Evolutionary conservation across 1,140 invertebrate species (phyloP).

Genomic region (Drosophila orosa): DNA sequence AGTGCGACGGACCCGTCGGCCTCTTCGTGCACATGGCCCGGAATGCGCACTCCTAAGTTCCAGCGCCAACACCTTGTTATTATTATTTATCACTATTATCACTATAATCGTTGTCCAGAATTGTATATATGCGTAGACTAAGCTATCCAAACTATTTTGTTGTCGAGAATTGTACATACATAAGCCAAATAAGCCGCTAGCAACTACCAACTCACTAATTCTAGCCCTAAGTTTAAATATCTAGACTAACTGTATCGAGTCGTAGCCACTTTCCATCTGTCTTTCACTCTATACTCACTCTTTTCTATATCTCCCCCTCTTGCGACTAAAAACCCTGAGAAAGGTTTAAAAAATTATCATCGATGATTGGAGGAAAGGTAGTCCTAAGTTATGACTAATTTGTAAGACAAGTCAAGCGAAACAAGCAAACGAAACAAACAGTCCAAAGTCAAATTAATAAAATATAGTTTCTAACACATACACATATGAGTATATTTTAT

Average conservation of each 20-base stretch:
- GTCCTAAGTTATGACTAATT: constrained; percentile 48
- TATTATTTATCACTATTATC: constrained; percentile 68
- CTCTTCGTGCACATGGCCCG: constrained; percentile 97
- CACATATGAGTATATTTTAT: constrained; percentile 21
- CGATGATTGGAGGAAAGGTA: constrained; percentile 38
- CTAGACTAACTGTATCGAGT: constrained; percentile 32
- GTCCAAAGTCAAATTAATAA: constrained; percentile 78
- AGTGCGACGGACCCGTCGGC: constrained; percentile 91
- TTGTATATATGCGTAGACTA: constrained; percentile 75
- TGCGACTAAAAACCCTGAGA: constrained; percentile 66
- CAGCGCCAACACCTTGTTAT: constrained; percentile 52
- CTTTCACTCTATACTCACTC: constrained; percentile 6
- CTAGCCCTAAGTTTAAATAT: constrained; percentile 59
- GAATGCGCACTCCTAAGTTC: constrained; percentile 89
- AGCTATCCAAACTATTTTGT: constrained; percentile 62
- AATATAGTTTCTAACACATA: constrained; percentile 59
- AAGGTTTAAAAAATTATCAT: constrained; percentile 78
- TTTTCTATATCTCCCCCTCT: not conserved
- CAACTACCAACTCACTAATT: constrained; percentile 45
- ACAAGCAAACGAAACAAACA: constrained; percentile 50
- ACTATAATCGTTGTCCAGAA: constrained; percentile 69
- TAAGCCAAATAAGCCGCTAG: constrained; percentile 63
- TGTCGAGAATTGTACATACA: constrained; percentile 83
- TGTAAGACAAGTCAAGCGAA: constrained; percentile 64
- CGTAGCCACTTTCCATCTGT: constrained; percentile 33